Conservation (phyloP, 1,140 invertebrate species). For the Lamellibrachia luymesi region DNA sequence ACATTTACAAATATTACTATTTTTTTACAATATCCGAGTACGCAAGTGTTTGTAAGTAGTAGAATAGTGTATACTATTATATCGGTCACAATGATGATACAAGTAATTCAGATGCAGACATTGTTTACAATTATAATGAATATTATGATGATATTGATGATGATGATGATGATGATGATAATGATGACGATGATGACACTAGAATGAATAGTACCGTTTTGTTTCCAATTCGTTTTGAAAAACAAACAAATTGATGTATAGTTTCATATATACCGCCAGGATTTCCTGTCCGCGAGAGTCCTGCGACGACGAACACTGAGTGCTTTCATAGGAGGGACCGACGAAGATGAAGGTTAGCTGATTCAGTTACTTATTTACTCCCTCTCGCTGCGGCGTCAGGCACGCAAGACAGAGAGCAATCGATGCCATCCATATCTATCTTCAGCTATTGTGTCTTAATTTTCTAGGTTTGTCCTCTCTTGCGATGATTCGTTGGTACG, state of each 20-base stretch:
- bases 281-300: background rate
- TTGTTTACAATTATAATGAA: background rate
- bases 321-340: constrained; percentile 14
- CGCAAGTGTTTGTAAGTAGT: no score
- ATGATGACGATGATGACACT: no score
- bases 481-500: no score
- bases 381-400: background rate
- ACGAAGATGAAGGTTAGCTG: background rate
- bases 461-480: no score
- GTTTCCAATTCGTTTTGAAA: no score
- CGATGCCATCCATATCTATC: background rate
- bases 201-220: background rate
- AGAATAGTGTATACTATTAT: background rate
- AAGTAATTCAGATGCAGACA: background rate
- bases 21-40: no score
- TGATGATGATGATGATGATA: no score
- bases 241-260: no score
- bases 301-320: constrained; percentile 7
- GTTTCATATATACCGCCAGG: no score
- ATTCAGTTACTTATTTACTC: background rate
- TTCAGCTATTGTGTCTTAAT: no score
- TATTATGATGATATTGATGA: background rate
- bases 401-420: background rate
- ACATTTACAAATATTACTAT: no score
- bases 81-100: no score